A percentile compares a stretch with the other conserved stretches of the same genome.
These are phyloP conservation scores for Polyergus mexicanus DNA, from an alignment of 1,140 invertebrate genomes.

Conservation along the genomic window DNA sequence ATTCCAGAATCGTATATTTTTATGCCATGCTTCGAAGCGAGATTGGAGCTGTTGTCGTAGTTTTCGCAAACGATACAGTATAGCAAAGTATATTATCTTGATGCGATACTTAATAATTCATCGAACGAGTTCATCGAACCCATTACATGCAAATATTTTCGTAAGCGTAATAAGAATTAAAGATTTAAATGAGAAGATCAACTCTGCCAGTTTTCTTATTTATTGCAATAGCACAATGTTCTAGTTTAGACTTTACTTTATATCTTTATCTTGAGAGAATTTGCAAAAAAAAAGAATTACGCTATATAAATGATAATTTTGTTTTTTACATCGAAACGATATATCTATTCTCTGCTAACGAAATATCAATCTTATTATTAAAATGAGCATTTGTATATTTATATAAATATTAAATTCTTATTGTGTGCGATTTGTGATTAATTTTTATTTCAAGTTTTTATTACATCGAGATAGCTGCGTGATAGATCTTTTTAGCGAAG, in stretches of 20 bases:
- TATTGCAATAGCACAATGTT: background rate
- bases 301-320: background rate
- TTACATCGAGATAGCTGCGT: background rate
- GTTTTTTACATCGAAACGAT: background rate
- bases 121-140: too few relatives aligned
- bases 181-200: background rate
- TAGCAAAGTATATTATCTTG: too few relatives aligned
- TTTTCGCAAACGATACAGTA: too few relatives aligned
- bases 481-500: background rate
- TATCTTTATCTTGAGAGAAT: background rate
- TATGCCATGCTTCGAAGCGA: too few relatives aligned
- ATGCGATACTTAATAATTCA: too few relatives aligned
- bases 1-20: background rate
- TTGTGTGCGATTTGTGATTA: background rate
- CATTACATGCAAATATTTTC: background rate
- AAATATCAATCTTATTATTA: slow-evolving; percentile 2
- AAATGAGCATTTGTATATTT: background rate
- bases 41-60: too few relatives aligned
- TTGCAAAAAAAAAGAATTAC: background rate
- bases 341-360: background rate
- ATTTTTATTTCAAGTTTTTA: background rate
- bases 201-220: background rate
- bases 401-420: background rate
- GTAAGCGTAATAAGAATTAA: background rate
- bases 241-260: slow-evolving; percentile 15